Evolutionary conservation across 1,140 invertebrate genomes (phyloP), one percentile per base, ranked within the genome.

Genomic region (Chrysopa pallens): DNA sequence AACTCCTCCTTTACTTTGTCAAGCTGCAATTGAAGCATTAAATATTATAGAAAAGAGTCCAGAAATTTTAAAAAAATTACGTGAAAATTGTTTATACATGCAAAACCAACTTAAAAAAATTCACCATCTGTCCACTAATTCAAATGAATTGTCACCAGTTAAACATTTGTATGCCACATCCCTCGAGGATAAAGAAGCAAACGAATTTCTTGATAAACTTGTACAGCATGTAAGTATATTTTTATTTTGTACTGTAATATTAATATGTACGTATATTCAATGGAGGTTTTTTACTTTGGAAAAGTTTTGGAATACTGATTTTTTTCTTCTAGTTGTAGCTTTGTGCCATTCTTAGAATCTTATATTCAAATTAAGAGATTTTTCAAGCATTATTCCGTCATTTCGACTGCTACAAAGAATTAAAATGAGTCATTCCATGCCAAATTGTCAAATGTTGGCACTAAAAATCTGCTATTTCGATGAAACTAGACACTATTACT

Each of bases 1-100:
- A 1, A 61, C 91, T 35, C 92, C 94, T 6, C 94, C 94, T 4
- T 73, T 96, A 57, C 60, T 96, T 47, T 82, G 90, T 14, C 73
- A 84, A 29, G 85, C 85, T 2, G 90, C 89, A 9, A 85, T 83
- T 40, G 71, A 70, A 11, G 78, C 86, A 0, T 55, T 95, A 6
- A 72, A 82, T 40, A 70, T 83, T 0, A 73, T 93, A 47, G 74
- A 89, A 53, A 58, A 73, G 15, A 66, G 80, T 40, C 76, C 78
- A 0, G 46, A 68, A 44, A 66, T 81, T 35, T 72, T 85, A 44
- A 33, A 49, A 3, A 63, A 70, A 29, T 56, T 85, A 1, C 66
- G 70, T 39, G 49, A 66, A 5, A 72, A 67, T 39, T 73, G 73
- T 28, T 52, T 59, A 35, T 55, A 59, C 33, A 50, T 83, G 23